Evolutionary conservation across 2,113 vertebrate species (phyloP).

Genomic region (Cygnus atratus): DNA sequence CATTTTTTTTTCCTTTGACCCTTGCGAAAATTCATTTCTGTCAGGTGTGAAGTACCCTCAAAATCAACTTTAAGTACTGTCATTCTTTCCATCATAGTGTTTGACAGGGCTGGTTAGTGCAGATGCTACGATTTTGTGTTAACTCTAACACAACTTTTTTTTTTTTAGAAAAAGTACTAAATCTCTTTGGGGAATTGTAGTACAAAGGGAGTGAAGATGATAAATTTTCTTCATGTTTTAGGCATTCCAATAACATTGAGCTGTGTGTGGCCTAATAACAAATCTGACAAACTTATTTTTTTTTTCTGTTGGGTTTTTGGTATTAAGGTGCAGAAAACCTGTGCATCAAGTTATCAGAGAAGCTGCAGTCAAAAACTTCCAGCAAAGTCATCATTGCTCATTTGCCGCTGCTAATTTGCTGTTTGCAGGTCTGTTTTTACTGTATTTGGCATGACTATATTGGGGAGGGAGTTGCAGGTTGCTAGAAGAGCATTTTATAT

Average conservation of each 20-base stretch:
- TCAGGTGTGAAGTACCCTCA: not conserved
- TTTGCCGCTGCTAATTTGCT: conserved; percentile 94
- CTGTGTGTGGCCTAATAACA: not conserved
- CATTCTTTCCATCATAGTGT: not conserved
- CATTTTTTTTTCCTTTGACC: not conserved
- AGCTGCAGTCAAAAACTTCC: conserved; percentile 95
- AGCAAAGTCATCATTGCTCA: conserved; percentile 97
- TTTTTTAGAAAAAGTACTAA: not conserved
- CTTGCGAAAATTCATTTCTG: not conserved
- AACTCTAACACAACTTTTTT: not conserved
- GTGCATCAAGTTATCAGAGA: conserved; percentile 93
- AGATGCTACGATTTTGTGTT: not conserved
- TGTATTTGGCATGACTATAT: not conserved
- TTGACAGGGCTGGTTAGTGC: not conserved
- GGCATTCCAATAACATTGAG: not conserved
- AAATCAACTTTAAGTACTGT: not conserved
- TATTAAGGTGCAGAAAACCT: conserved; percentile 91
- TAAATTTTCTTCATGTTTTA: not conserved
- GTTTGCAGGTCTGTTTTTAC: conserved; percentile 85
- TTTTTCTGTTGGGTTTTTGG: not conserved
- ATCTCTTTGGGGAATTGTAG: not conserved
- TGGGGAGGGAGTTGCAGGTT: not conserved
- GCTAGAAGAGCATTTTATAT: not conserved
- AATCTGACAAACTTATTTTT: not conserved
- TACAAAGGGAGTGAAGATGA: not conserved